A percentile compares a stretch with the other conserved stretches of the same genome.
phyloP scores from a whole-genome alignment of 2,888 invertebrate genomes.

The Cerastis rubricosa region DNA sequence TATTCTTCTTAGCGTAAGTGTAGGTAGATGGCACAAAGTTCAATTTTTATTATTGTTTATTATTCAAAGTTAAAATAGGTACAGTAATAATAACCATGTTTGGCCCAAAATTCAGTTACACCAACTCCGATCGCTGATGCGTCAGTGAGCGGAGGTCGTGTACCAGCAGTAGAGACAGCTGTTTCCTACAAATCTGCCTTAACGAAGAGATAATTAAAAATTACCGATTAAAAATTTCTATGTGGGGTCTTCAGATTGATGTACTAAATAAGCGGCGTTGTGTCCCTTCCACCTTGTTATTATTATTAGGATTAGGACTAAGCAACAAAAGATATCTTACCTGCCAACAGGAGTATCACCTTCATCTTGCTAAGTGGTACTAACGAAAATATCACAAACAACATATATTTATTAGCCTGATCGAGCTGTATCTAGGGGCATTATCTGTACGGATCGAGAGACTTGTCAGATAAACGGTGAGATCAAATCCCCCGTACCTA shows the following conservation, averaged over 20 bases:
- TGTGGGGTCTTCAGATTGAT: no score
- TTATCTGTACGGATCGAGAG: slow-evolving; percentile 29
- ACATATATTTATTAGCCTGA: slow-evolving; percentile 70
- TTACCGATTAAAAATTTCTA: no score
- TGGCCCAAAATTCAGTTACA: neutral
- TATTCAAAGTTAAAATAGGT: no score
- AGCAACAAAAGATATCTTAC: slow-evolving; percentile 67
- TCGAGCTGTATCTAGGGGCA: slow-evolving; percentile 17
- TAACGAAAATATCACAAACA: slow-evolving; percentile 36
- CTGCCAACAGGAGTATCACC: slow-evolving; percentile 81
- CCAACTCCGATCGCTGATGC: neutral
- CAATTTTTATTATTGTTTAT: no score
- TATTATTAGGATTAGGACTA: no score
- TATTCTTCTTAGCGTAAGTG: neutral
- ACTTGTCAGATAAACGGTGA: slow-evolving; percentile 53
- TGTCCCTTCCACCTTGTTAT: no score
- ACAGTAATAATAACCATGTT: neutral
- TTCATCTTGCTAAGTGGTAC: slow-evolving; percentile 75
- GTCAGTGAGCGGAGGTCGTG: no score
- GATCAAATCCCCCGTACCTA: slow-evolving; percentile 48
- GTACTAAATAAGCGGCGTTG: no score
- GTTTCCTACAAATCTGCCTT: no score
- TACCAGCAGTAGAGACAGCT: no score
- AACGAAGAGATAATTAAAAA: no score
- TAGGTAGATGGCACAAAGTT: neutral